Evolutionary conservation across 2,888 invertebrate species (phyloP).

Genomic region (Tromatobia lineatoria): DNA sequence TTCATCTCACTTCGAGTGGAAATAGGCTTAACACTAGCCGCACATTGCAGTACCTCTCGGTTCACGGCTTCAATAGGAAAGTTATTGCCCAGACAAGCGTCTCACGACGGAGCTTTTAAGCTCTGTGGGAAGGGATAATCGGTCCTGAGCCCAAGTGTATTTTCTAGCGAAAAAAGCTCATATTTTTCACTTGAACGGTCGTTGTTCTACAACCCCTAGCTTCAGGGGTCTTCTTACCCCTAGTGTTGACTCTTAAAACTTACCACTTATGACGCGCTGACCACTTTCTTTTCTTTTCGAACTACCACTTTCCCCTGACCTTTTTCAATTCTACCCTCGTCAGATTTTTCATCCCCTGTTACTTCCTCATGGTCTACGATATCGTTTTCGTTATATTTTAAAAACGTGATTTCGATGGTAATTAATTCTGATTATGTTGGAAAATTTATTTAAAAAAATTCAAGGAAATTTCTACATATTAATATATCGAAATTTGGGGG

Average conservation of each 20-base stretch:
- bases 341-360: not conserved
- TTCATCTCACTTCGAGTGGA: not conserved
- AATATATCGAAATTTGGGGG: too few relatives aligned
- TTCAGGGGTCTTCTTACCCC: not conserved
- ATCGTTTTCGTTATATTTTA: too few relatives aligned
- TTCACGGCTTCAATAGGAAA: not conserved
- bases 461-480: too few relatives aligned
- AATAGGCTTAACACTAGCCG: not conserved
- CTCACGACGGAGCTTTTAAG: constrained; percentile 11
- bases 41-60: not conserved
- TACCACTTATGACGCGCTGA: constrained; percentile 25
- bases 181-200: constrained; percentile 37
- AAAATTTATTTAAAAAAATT: too few relatives aligned
- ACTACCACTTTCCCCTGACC: not conserved
- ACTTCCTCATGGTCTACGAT: not conserved
- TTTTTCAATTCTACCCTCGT: not conserved
- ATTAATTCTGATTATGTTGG: too few relatives aligned
- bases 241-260: constrained; percentile 2
- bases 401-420: too few relatives aligned
- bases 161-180: constrained; percentile 19
- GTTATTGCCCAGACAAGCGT: constrained; percentile 18
- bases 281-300: constrained; percentile 1
- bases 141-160: not conserved
- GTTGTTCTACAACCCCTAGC: not conserved
- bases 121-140: constrained; percentile 1